A percentile compares a stretch with the other conserved stretches of the same genome.
These are phyloP conservation scores for Melozone crissalis DNA, from an alignment of 2,113 vertebrate genomes.

Conservation along the genomic window DNA sequence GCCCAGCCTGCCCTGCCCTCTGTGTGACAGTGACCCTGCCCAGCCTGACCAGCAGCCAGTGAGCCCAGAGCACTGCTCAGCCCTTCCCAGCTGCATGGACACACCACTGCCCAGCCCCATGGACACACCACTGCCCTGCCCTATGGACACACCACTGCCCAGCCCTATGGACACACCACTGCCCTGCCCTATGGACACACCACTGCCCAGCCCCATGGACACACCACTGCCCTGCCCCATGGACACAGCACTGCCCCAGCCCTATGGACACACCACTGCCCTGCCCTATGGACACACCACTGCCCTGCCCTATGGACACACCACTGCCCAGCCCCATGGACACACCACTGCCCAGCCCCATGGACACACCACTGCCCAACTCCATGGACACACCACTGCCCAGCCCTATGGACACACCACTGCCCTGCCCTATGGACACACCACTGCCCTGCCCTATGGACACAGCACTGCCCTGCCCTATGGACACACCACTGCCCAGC, in stretches of 20 bases:
- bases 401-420: too few relatives aligned
- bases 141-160: background rate
- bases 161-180: background rate
- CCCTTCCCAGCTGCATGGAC: too few relatives aligned
- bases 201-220: background rate
- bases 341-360: background rate
- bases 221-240: background rate
- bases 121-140: background rate
- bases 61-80: background rate
- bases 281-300: background rate
- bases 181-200: background rate
- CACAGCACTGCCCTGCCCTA: too few relatives aligned
- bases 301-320: background rate
- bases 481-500: too few relatives aligned
- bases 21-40: background rate
- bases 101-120: background rate
- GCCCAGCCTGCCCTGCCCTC: background rate
- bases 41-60: rapidly evolving
- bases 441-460: too few relatives aligned
- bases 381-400: too few relatives aligned
- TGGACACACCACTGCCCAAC: background rate
- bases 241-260: background rate
- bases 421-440: too few relatives aligned
- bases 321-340: background rate
- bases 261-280: background rate